A percentile compares a stretch with the other conserved stretches of the same genome.
Conservation (phyloP, 2,888 invertebrate species). For the Catocala nupta region DNA sequence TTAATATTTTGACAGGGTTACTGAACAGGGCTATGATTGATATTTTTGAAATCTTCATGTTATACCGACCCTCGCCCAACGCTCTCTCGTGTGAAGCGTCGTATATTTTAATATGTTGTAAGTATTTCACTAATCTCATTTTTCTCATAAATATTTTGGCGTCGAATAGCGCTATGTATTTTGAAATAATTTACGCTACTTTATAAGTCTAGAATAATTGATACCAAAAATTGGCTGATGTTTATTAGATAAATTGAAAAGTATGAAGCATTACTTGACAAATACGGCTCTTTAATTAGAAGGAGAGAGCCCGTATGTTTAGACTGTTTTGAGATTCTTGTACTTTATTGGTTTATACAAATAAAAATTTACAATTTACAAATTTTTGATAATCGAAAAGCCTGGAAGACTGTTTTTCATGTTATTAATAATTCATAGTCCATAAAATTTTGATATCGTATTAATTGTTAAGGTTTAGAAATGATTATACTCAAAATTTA, state of each 20-base stretch:
- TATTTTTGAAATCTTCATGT: conserved; percentile 22
- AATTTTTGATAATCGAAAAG: conserved; percentile 82
- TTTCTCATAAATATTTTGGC: conserved; percentile 26
- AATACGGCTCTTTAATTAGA: conserved; percentile 50
- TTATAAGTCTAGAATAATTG: conserved; percentile 59
- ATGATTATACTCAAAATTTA: conserved; percentile 69
- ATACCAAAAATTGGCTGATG: conserved; percentile 73
- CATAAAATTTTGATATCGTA: conserved; percentile 83
- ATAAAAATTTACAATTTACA: conserved; percentile 84
- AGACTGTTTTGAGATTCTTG: conserved; percentile 80
- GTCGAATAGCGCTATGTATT: conserved; percentile 31
- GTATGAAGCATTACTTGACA: conserved; percentile 47
- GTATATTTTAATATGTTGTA: conserved; percentile 32
- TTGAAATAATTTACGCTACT: conserved; percentile 44
- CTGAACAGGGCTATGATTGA: conserved; percentile 36
- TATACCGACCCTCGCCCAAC: conserved; percentile 24
- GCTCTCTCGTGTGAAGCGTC: conserved; percentile 33
- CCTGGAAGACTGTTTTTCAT: conserved; percentile 86
- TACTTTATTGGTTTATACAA: conserved; percentile 78
- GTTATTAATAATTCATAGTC: conserved; percentile 81
- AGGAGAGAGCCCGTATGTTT: conserved; percentile 60
- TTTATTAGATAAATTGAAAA: conserved; percentile 60
- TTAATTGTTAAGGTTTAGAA: conserved; percentile 79
- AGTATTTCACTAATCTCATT: conserved; percentile 31
- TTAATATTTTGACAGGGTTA: conserved; percentile 40